phyloP scores from a whole-genome alignment of 2,113 vertebrate species.

The Colistium nudipinnis region DNA sequence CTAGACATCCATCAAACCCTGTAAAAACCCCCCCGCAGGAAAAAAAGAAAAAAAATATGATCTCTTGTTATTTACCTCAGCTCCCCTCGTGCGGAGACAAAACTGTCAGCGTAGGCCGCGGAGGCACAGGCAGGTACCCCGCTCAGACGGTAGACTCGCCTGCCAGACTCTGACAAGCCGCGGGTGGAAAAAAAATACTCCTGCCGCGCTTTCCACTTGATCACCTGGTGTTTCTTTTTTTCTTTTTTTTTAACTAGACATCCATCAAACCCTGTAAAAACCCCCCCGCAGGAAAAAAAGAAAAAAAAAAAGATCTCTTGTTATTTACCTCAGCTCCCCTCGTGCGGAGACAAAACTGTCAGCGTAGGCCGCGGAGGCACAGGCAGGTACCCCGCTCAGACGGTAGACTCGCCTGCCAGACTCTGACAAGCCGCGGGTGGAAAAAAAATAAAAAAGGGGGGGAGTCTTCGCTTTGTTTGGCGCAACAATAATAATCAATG shows the following conservation, averaged over 20 bases:
- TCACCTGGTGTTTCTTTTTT: conserved; percentile 46
- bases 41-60: not conserved
- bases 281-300: not conserved
- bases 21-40: not conserved
- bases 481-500: conserved; percentile 6
- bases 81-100: conserved; percentile 2
- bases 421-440: not conserved
- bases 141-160: conserved; percentile 27
- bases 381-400: conserved; percentile 13
- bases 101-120: not conserved
- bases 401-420: conserved; percentile 37
- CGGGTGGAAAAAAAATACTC: conserved; percentile 5
- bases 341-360: not conserved
- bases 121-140: conserved; percentile 6
- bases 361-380: not conserved
- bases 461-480: conserved; percentile 17
- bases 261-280: conserved; percentile 40
- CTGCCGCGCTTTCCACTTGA: conserved; percentile 17
- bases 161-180: conserved; percentile 20
- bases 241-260: too few species aligned
- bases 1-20: conserved; percentile 38
- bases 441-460: not conserved
- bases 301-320: not conserved
- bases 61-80: not conserved
- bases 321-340: conserved; percentile 1